Percentiles rank a stretch among this genome's conserved stretches.
Evolutionary conservation across 2,888 invertebrate species (phyloP).

Genomic region (Sphinx pinastri): DNA sequence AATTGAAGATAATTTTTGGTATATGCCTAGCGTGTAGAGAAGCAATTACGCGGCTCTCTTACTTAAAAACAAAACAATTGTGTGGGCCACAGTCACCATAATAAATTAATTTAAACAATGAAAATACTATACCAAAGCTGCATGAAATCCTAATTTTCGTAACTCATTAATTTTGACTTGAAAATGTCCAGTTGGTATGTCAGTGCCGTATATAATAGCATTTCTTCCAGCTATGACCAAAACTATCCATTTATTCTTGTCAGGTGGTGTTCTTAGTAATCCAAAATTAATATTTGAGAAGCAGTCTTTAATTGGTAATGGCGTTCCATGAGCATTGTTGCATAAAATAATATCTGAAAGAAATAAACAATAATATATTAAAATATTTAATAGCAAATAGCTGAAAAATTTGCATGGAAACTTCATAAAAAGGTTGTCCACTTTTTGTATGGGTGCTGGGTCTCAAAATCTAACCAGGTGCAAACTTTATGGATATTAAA

Average conservation of each 20-base stretch:
- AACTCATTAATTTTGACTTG: constrained; percentile 87
- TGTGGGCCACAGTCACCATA: no score
- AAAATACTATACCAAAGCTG: constrained; percentile 77
- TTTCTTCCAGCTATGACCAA: constrained; percentile 86
- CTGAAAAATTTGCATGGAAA: no score
- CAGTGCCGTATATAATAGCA: constrained; percentile 78
- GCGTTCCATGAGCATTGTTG: constrained; percentile 76
- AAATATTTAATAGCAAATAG: no score
- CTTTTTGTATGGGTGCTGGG: no score
- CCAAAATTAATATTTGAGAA: constrained; percentile 82
- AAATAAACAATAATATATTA: constrained; percentile 24
- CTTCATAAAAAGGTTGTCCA: no score
- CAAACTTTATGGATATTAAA: no score
- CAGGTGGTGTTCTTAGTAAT: constrained; percentile 56
- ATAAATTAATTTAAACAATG: constrained; percentile 17
- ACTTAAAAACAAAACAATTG: no score
- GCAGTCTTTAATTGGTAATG: constrained; percentile 72
- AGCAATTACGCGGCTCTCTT: no score
- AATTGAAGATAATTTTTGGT: no score
- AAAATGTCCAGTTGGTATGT: constrained; percentile 82
- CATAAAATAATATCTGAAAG: constrained; percentile 85
- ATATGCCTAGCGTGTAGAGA: no score
- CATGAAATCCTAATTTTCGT: constrained; percentile 83
- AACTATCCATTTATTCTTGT: constrained; percentile 79
- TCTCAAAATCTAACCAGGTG: no score